A percentile compares a stretch with the other conserved stretches of the same genome.
phyloP scores from a whole-genome alignment of 2,888 invertebrate genomes.

The Sarcophaga subvicina region DNA sequence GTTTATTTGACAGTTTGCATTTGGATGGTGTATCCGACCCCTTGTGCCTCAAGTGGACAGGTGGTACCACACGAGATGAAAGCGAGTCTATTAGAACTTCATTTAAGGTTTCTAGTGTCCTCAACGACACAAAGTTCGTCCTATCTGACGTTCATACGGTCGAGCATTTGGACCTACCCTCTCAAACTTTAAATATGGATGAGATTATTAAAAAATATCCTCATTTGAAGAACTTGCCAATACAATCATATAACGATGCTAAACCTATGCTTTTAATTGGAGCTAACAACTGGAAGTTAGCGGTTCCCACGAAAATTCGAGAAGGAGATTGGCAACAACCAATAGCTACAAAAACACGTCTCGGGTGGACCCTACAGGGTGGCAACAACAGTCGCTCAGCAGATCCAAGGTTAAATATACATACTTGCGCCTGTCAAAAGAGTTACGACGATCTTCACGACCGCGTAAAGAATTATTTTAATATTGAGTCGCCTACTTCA shows the following conservation, averaged over 20 bases:
- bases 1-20: constrained; percentile 28
- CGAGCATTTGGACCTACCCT: not conserved
- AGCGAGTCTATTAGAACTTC: constrained; percentile 26
- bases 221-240: not conserved
- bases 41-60: constrained; percentile 41
- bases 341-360: not conserved
- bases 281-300: not conserved
- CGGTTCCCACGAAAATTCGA: constrained; percentile 10
- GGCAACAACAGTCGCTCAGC: not conserved
- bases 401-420: constrained; percentile 18
- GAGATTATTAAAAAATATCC: constrained; percentile 12
- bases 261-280: not conserved
- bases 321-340: constrained; percentile 9
- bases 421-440: constrained; percentile 28
- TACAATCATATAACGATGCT: not conserved
- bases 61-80: constrained; percentile 31
- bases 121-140: not conserved
- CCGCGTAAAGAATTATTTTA: not conserved
- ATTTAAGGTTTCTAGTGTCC: not conserved
- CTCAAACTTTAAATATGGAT: constrained; percentile 25
- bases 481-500: not conserved
- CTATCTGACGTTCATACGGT: constrained; percentile 35
- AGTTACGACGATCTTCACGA: constrained; percentile 26
- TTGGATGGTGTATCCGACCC: constrained; percentile 38
- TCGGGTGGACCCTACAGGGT: not conserved